These are phyloP conservation scores for Lithodes maja DNA, from an alignment of 2,888 invertebrate genomes.

Conservation along the genomic window DNA sequence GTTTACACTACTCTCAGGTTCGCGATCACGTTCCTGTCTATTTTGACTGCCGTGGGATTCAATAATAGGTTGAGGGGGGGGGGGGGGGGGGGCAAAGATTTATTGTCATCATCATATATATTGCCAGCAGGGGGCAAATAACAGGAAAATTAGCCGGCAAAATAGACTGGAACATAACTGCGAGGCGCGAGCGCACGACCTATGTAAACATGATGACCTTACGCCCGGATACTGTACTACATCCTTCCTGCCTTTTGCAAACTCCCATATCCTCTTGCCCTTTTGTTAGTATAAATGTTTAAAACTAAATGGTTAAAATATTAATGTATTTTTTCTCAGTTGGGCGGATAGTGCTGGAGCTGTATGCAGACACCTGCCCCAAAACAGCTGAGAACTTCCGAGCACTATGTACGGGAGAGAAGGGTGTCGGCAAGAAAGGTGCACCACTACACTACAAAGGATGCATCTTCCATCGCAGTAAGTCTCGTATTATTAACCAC, in stretches of 20 bases:
- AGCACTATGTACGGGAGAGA: conserved; percentile 63
- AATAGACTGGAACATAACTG: no score
- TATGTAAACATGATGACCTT: no score
- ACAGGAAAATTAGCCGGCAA: no score
- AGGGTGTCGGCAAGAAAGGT: conserved; percentile 53
- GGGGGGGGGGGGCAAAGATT: no score
- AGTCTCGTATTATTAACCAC: not conserved
- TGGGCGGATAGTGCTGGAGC: conserved; percentile 64
- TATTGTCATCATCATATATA: no score
- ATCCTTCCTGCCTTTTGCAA: not conserved
- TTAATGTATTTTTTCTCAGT: conserved; percentile 19
- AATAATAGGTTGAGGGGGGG: no score
- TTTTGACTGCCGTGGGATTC: no score
- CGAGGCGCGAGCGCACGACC: no score
- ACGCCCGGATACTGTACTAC: not conserved
- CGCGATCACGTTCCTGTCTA: no score
- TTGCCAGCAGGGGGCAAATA: no score
- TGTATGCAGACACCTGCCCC: conserved; percentile 59
- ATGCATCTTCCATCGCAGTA: conserved; percentile 66
- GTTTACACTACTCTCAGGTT: no score
- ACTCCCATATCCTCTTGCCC: not conserved
- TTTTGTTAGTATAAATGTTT: not conserved
- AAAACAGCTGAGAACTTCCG: conserved; percentile 69
- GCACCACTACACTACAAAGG: conserved; percentile 63
- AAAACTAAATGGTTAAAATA: no score